These are phyloP conservation scores for Collichthys lucidus DNA, from an alignment of 2,113 vertebrate species.

Conservation along the genomic window DNA sequence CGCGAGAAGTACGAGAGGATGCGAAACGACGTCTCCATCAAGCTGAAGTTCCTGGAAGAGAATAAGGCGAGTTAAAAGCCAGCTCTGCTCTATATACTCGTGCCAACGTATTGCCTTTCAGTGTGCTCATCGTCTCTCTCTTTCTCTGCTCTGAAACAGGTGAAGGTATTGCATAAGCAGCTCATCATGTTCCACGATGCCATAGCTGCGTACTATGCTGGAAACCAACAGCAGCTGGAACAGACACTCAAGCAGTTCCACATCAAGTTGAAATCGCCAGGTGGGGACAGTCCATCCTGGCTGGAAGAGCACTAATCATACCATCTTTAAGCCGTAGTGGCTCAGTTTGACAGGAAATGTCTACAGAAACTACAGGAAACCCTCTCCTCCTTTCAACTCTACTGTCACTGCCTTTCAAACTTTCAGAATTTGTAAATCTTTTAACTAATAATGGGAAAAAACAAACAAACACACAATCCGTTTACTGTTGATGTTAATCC, in stretches of 20 bases:
- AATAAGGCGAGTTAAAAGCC: conserved; percentile 89
- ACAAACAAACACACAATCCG: conserved; percentile 14
- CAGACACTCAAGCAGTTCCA: conserved; percentile 98
- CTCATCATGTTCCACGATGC: conserved; percentile 98
- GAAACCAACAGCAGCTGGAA: conserved; percentile 98
- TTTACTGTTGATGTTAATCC: conserved; percentile 23
- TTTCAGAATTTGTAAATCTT: conserved; percentile 55
- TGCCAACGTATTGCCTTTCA: not conserved
- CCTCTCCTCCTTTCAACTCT: conserved; percentile 18
- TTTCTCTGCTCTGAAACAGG: conserved; percentile 79
- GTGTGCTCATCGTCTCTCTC: not conserved
- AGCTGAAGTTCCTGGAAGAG: conserved; percentile 97
- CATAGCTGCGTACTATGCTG: conserved; percentile 95
- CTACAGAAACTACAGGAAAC: conserved; percentile 56
- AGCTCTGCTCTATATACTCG: not conserved
- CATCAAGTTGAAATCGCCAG: conserved; percentile 98
- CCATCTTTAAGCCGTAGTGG: not conserved
- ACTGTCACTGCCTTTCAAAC: conserved; percentile 57
- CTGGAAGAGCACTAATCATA: conserved; percentile 92
- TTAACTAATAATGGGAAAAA: conserved; percentile 32
- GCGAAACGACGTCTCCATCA: conserved; percentile 93
- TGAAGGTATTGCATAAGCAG: conserved; percentile 98
- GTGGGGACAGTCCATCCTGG: conserved; percentile 94
- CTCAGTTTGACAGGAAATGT: conserved; percentile 53
- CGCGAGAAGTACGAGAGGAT: conserved; percentile 98